Evolutionary conservation across 2,797 vertebrate genomes (phyloP).

Genomic region (Sarcophilus harrisii): DNA sequence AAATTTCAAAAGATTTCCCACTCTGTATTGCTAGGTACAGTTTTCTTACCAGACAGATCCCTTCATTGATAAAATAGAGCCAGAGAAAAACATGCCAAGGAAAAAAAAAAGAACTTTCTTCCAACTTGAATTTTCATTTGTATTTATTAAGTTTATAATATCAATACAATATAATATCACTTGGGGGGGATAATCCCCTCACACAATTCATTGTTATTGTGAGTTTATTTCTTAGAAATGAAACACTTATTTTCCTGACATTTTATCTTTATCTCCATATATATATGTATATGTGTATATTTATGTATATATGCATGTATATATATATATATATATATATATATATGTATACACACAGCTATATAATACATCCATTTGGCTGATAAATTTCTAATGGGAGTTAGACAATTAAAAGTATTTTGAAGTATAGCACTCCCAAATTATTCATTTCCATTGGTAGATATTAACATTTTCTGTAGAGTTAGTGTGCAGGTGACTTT

Average conservation of each 20-base stretch:
- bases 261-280: background rate
- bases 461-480: background rate
- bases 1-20: background rate
- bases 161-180: rapidly evolving
- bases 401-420: background rate
- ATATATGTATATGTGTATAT: no score
- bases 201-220: rapidly evolving
- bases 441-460: rapidly evolving
- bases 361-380: background rate
- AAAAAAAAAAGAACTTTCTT: background rate
- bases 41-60: background rate
- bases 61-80: background rate
- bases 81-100: background rate
- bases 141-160: background rate
- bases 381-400: background rate
- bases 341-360: no score
- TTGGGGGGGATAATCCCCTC: rapidly evolving
- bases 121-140: background rate
- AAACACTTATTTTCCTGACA: background rate
- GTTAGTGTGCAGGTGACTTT: rapidly evolving
- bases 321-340: no score
- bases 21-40: background rate
- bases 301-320: no score
- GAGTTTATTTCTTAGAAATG: conserved; percentile 19
- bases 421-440: background rate